Conservation (phyloP, 2,113 vertebrate genomes). For the Daubentonia madagascariensis region DNA sequence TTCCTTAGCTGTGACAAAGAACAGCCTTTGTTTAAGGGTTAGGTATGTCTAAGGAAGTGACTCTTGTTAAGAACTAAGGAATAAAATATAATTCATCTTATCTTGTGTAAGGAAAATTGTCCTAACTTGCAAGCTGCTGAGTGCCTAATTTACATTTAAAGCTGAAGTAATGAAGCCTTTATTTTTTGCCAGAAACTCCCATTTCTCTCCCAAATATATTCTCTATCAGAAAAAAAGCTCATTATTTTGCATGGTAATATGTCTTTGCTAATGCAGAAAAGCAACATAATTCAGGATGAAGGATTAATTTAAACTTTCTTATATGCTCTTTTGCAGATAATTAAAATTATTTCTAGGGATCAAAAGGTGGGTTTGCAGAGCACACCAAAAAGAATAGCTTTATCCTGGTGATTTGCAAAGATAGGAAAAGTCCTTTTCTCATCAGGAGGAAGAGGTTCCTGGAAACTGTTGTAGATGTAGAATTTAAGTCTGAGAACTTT, state of each 20-base stretch:
- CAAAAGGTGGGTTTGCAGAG: conserved; percentile 59
- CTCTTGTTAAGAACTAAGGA: conserved; percentile 77
- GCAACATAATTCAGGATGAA: conserved; percentile 72
- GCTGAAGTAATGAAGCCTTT: conserved; percentile 76
- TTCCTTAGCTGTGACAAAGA: conserved; percentile 77
- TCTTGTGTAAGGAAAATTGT: conserved; percentile 78
- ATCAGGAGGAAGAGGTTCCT: conserved; percentile 1
- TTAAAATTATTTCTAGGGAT: conserved; percentile 70
- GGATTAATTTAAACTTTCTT: conserved; percentile 74
- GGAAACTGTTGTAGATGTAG: conserved; percentile 20
- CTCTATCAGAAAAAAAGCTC: conserved; percentile 59
- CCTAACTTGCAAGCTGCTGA: conserved; percentile 76
- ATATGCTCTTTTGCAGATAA: conserved; percentile 51
- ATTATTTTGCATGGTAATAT: conserved; percentile 71
- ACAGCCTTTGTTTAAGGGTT: conserved; percentile 79
- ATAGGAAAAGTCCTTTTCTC: conserved; percentile 5
- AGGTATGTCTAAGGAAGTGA: conserved; percentile 77
- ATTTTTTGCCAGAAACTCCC: conserved; percentile 77
- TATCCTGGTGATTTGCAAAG: conserved; percentile 44
- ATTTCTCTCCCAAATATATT: conserved; percentile 75
- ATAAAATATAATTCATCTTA: conserved; percentile 79
- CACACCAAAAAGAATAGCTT: conserved; percentile 54
- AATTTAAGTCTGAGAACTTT: conserved; percentile 36
- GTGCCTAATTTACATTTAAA: conserved; percentile 80
- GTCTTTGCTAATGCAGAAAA: conserved; percentile 75